Percentiles rank a stretch among this genome's conserved stretches.
phyloP scores from a whole-genome alignment of 2,888 invertebrate genomes.

The Sphaerophoria rueppellii region DNA sequence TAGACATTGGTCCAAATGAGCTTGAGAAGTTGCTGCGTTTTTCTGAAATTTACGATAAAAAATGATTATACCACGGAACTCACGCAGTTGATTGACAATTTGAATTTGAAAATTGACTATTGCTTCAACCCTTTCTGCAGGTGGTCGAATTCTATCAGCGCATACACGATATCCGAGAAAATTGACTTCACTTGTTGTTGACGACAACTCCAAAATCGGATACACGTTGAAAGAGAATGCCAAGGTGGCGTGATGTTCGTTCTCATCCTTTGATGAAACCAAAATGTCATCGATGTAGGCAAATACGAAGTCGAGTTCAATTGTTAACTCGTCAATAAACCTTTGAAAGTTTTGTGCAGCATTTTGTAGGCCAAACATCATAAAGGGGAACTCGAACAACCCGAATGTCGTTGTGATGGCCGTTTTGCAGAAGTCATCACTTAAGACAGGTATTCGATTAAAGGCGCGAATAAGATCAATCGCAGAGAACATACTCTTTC shows the following conservation, averaged over 20 bases:
- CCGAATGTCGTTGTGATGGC: not conserved
- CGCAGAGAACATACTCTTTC: conserved; percentile 64
- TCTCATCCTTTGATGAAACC: conserved; percentile 66
- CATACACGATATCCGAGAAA: conserved; percentile 59
- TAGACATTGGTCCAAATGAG: not conserved
- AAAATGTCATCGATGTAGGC: conserved; percentile 76
- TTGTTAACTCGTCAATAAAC: conserved; percentile 53
- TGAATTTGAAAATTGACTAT: conserved; percentile 42
- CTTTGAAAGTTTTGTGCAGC: conserved; percentile 10
- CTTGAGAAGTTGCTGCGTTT: conserved; percentile 27
- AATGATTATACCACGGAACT: conserved; percentile 48
- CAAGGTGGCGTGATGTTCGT: conserved; percentile 67
- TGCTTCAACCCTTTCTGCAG: conserved; percentile 36
- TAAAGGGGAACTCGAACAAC: not conserved
- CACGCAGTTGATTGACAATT: conserved; percentile 47
- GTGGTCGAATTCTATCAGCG: conserved; percentile 41
- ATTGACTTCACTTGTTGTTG: conserved; percentile 19
- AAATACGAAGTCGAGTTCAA: conserved; percentile 73
- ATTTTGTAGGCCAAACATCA: conserved; percentile 7
- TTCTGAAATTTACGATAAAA: conserved; percentile 53
- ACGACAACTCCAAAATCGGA: conserved; percentile 9
- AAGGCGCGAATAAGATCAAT: conserved; percentile 57
- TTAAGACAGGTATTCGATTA: conserved; percentile 62
- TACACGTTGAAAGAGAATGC: not conserved
- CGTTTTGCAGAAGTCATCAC: conserved; percentile 50